Evolutionary conservation across 2,888 invertebrate species (phyloP).

Genomic region (Saturnia pavonia): DNA sequence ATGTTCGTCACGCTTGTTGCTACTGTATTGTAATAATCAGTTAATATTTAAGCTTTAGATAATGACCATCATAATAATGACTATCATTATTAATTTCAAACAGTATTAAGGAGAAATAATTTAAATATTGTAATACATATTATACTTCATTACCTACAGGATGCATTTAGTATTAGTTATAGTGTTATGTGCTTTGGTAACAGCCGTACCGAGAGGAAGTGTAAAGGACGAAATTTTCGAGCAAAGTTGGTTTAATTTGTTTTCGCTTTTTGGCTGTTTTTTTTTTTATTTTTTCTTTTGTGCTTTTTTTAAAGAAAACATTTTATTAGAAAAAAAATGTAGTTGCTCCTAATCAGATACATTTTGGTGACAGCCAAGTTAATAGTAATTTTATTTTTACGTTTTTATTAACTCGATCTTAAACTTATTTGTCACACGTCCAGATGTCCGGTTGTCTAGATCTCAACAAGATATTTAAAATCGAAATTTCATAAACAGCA

Average conservation of each 20-base stretch:
- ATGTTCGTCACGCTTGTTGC: constrained; percentile 10
- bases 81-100: neutral
- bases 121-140: neutral
- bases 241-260: constrained; percentile 7
- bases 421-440: too few species aligned
- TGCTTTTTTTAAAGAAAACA: too few species aligned
- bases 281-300: neutral
- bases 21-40: neutral
- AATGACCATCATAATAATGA: neutral
- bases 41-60: neutral
- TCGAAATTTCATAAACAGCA: too few species aligned
- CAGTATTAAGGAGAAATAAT: neutral
- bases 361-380: too few species aligned
- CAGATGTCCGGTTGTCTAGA: too few species aligned
- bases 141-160: constrained; percentile 1
- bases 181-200: constrained; percentile 14
- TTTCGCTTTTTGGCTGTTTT: neutral
- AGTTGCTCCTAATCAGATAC: too few species aligned
- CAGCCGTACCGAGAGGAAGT: constrained; percentile 16
- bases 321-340: too few species aligned
- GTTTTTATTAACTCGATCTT: too few species aligned
- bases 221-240: constrained; percentile 1
- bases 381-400: too few species aligned
- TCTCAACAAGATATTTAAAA: too few species aligned
- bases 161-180: constrained; percentile 19